Evolutionary conservation across 2,888 invertebrate genomes (phyloP), one percentile per base, ranked within the genome.

Genomic region (Lycocerus yunnanus): DNA sequence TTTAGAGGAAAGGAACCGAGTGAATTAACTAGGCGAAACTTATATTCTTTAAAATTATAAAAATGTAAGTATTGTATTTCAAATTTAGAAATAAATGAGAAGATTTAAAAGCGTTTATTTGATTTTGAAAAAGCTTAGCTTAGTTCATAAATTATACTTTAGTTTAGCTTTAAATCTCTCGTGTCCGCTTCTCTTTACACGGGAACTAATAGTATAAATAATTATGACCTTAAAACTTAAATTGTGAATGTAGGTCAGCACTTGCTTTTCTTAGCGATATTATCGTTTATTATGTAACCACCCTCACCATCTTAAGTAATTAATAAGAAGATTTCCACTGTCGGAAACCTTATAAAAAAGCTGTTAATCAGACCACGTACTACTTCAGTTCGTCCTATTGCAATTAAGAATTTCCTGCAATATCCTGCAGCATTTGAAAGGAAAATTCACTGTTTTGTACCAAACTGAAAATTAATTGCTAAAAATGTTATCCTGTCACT

Each of bases 271-370:
- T 20, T 65, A 16, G n/a, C 15, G 69, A 61, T 61, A 58, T 65
- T 70, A 65, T 65, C 63, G 27, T 58, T 6, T 14, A 13, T 6
- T 14, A 43, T 14, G 15, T 58, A 65, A 65, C 65, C 43, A 21
- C 63, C 63, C 61, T n/a, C 18, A 15, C 69, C 63, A 70, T 20
- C 20, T 59, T 18, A 14, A 61, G 69, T 65, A 70, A 70, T 70
- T 70, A 70, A 70, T 70, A 58, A 70, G 61, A 18, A 70, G 69
- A 65, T 65, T 70, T 65, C 65, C 21, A 61, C 65, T 18, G 20
- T 16, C 15, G 27, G 27, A 69, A 69, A 27, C 65, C 27, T 5
- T 18, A 18, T 58, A 58, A 63, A 70, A n/a, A 70, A 63, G 9
- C 20, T 43, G 15, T 15, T 70, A 70, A 63, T 70, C 69, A 61